Conservation (phyloP, 2,888 invertebrate genomes). For the Mythimna vitellina region DNA sequence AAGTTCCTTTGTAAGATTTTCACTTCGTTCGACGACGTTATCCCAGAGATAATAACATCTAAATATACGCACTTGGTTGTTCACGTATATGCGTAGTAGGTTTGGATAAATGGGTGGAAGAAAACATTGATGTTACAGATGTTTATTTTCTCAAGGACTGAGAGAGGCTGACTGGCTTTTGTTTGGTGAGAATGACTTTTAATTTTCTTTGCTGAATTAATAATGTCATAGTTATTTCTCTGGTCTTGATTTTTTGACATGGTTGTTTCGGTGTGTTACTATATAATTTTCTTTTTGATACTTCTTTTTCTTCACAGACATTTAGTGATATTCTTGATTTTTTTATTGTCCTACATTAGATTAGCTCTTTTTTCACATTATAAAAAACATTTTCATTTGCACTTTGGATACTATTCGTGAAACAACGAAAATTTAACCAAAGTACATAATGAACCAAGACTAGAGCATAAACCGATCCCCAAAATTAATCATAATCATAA, state of each 20-base stretch:
- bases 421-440: no score
- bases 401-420: no score
- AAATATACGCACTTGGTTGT: slow-evolving; percentile 52
- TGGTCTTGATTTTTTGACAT: no score
- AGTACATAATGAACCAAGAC: background rate
- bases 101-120: slow-evolving; percentile 20
- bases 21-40: slow-evolving; percentile 77
- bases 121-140: slow-evolving; percentile 44
- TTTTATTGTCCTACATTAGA: no score
- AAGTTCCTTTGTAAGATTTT: slow-evolving; percentile 86
- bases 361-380: no score
- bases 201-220: background rate
- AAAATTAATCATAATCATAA: slow-evolving; percentile 80
- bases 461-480: slow-evolving; percentile 55
- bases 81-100: slow-evolving; percentile 3
- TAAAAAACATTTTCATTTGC: no score
- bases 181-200: slow-evolving; percentile 15
- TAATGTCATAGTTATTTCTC: background rate
- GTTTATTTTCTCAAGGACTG: slow-evolving; percentile 30
- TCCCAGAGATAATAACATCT: slow-evolving; percentile 68
- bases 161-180: slow-evolving; percentile 14
- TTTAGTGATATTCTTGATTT: no score
- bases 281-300: no score
- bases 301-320: no score
- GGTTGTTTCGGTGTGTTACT: no score